Evolutionary conservation across 2,113 vertebrate species (phyloP), one percentile per base, ranked within the genome.

Genomic region (Ciconia boyciana): DNA sequence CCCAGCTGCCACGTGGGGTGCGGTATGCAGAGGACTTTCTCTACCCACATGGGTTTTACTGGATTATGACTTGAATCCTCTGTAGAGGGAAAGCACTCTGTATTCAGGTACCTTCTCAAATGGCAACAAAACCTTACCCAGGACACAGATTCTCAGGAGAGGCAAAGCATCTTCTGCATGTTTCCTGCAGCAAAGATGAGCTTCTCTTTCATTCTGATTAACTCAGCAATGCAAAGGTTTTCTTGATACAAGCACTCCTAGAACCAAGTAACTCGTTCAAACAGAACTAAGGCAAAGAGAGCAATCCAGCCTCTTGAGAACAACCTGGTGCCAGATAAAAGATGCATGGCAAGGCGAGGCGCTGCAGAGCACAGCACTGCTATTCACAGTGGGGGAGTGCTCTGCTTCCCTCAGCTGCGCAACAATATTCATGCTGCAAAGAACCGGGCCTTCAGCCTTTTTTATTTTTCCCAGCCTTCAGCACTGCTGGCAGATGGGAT

Each of bases 381-480:
- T 66, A 4, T 12, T 89, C 76, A 10, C 66, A 6, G 46, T 6
- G 1, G 64, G 69, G 46, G 15, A 80, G 79, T 6, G 60, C 57
- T 87, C 26, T 29, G 29, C 51, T 75, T 86, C 29, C 52, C 65
- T 46, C 75, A 3, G 43, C 83, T 26, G 15, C 3, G 0, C 5
- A 4, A 2, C 0, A 0, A 17, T 43, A 14, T 10, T 61, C 55
- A 7, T 17, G 3, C 74, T 76, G 57, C 81, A 79, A 9, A 76
- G 34, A 85, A 72, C 31, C 1, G 0, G 39, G 15, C 61, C 21
- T 69, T 79, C 87, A 79, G 52, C 51, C 25, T 51, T 51, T 54
- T 32, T 52, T 13, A 1, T 31, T 79, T 71, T 64, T 72, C 48
- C 39, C 87, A 82, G 41, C 74, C 61, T 82, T 60, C 84, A 77